Evolutionary conservation across 2,797 vertebrate species (phyloP).

Genomic region (Moxostoma hubbsi): DNA sequence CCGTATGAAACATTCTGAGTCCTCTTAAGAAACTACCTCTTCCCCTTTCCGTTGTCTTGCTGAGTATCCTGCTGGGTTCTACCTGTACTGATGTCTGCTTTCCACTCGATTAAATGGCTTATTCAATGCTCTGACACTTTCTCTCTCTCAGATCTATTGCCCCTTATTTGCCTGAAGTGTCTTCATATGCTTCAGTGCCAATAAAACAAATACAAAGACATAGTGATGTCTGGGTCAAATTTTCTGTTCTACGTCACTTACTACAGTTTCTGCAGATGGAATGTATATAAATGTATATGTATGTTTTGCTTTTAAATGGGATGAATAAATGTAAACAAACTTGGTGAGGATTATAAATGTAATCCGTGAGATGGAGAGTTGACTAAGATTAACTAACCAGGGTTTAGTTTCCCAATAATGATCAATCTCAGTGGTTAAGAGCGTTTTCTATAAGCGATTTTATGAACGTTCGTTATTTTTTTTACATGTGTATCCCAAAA

Average conservation of each 20-base stretch:
- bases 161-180: constrained; percentile 25
- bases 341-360: constrained; percentile 20
- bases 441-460: too few species aligned
- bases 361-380: constrained; percentile 28
- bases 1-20: background rate
- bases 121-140: constrained; percentile 44
- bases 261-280: constrained; percentile 34
- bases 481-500: too few species aligned
- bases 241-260: constrained; percentile 14
- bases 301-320: constrained; percentile 33
- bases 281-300: constrained; percentile 14
- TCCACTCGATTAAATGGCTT: constrained; percentile 50
- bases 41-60: constrained; percentile 1
- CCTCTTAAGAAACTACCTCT: background rate
- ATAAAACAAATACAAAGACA: constrained; percentile 45
- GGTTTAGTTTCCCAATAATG: too few species aligned
- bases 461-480: too few species aligned
- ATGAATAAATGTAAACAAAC: constrained; percentile 49
- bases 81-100: constrained; percentile 33
- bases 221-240: constrained; percentile 36
- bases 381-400: background rate
- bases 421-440: too few species aligned
- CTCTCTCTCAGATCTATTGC: constrained; percentile 19
- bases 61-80: constrained; percentile 30
- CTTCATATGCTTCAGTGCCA: background rate